Conservation (phyloP, 2,888 invertebrate species). For the Sycophila texana region DNA sequence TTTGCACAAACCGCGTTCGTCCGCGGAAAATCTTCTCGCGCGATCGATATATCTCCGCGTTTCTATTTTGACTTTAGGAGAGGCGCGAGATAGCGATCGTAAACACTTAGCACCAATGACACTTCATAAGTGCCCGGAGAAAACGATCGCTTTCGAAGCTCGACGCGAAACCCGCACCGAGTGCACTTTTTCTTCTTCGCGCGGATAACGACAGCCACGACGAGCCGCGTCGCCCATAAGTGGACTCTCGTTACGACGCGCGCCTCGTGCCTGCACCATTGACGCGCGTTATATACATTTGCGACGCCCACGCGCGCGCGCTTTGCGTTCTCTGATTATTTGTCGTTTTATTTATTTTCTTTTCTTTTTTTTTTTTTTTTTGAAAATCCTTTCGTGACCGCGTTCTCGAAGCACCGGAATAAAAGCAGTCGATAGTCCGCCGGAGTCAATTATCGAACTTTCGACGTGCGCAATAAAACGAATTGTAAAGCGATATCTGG, state of each 20-base stretch:
- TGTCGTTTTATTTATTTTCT: too few species aligned
- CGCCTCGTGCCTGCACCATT: conserved; percentile 17
- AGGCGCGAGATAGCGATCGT: conserved; percentile 4
- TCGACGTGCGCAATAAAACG: too few species aligned
- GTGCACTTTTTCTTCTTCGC: background rate
- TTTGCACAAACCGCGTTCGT: background rate
- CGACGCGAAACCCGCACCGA: background rate
- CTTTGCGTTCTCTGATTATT: too few species aligned
- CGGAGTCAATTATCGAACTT: too few species aligned
- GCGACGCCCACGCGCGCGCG: conserved; percentile 11
- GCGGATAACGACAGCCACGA: conserved; percentile 25
- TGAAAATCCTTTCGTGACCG: too few species aligned
- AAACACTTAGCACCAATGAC: conserved; percentile 13
- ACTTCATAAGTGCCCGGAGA: conserved; percentile 2
- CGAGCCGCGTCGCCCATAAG: conserved; percentile 37
- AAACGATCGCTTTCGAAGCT: background rate
- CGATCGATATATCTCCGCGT: background rate
- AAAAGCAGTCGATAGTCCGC: too few species aligned
- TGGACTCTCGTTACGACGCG: conserved; percentile 48
- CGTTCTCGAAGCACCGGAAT: background rate
- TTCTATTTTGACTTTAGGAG: background rate
- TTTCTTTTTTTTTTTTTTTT: too few species aligned
- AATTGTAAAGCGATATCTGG: too few species aligned
- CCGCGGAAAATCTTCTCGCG: background rate
- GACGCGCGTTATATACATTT: conserved; percentile 24